Conservation (phyloP, 1,140 invertebrate genomes). For the Brachionus plicatilis region DNA sequence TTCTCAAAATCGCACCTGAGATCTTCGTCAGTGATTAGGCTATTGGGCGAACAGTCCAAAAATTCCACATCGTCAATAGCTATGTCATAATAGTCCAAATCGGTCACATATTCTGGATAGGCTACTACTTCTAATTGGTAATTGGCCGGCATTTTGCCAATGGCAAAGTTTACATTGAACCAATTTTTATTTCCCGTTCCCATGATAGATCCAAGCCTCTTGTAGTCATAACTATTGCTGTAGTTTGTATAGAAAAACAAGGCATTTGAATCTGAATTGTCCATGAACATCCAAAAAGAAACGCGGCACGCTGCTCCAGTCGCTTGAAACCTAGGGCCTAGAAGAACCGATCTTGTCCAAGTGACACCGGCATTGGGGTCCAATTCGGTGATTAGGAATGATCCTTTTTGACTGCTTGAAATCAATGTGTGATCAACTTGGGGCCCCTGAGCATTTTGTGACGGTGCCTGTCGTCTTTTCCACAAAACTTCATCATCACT, state of each 20-base stretch:
- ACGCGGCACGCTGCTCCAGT: constrained; percentile 48
- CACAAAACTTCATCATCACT: constrained; percentile 69
- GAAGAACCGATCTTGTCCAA: constrained; percentile 44
- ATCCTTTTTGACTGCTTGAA: constrained; percentile 61
- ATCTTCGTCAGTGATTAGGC: neutral
- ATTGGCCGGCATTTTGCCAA: constrained; percentile 20
- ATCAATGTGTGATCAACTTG: constrained; percentile 65
- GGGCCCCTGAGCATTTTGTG: constrained; percentile 64
- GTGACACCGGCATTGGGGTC: constrained; percentile 57
- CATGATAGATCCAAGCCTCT: neutral
- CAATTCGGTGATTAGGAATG: neutral
- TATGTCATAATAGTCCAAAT: constrained; percentile 41
- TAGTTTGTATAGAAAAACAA: neutral
- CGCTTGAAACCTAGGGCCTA: constrained; percentile 45
- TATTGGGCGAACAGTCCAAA: constrained; percentile 44
- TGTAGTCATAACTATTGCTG: constrained; percentile 3
- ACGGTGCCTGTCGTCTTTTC: constrained; percentile 63
- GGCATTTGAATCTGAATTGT: constrained; percentile 55
- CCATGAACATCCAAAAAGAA: constrained; percentile 70
- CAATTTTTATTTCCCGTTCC: neutral
- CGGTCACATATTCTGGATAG: neutral
- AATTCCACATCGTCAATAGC: constrained; percentile 49
- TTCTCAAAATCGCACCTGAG: constrained; percentile 44
- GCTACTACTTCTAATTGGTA: constrained; percentile 13
- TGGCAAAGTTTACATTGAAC: neutral